Evolutionary conservation across 2,113 vertebrate species (phyloP).

Genomic region (Platysternon megacephalum): DNA sequence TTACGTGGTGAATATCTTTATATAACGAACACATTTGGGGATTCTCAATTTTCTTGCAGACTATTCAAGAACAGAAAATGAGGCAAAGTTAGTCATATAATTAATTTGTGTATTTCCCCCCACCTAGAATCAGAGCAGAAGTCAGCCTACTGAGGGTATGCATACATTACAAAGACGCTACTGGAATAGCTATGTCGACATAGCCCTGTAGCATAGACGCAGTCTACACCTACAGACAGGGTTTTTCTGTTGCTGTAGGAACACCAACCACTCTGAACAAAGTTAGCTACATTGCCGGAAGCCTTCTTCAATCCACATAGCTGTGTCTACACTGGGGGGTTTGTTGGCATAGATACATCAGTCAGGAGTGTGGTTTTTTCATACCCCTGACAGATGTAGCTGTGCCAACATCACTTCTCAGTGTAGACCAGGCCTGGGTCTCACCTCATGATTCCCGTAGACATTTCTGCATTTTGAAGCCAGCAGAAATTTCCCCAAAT

Average conservation of each 20-base stretch:
- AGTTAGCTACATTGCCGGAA: background rate
- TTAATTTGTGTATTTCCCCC: conserved; percentile 71
- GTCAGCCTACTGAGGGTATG: background rate
- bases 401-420: background rate
- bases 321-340: background rate
- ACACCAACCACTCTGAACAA: too few relatives aligned
- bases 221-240: background rate
- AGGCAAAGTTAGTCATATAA: conserved; percentile 71
- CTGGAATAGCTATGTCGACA: background rate
- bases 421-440: conserved; percentile 4
- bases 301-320: background rate
- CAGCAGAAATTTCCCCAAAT: conserved; percentile 23
- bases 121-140: conserved; percentile 60
- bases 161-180: background rate
- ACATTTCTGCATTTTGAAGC: conserved; percentile 64
- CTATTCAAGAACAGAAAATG: conserved; percentile 64
- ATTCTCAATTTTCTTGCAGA: conserved; percentile 69
- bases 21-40: conserved; percentile 57
- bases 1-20: background rate
- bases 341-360: too few relatives aligned
- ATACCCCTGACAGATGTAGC: background rate
- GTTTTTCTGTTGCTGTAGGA: background rate
- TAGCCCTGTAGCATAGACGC: background rate
- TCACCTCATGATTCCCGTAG: conserved; percentile 58
- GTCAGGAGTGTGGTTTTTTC: background rate